Evolutionary conservation across 2,113 vertebrate genomes (phyloP), one percentile per base, ranked within the genome.

Genomic region (Nematolebias whitei): DNA sequence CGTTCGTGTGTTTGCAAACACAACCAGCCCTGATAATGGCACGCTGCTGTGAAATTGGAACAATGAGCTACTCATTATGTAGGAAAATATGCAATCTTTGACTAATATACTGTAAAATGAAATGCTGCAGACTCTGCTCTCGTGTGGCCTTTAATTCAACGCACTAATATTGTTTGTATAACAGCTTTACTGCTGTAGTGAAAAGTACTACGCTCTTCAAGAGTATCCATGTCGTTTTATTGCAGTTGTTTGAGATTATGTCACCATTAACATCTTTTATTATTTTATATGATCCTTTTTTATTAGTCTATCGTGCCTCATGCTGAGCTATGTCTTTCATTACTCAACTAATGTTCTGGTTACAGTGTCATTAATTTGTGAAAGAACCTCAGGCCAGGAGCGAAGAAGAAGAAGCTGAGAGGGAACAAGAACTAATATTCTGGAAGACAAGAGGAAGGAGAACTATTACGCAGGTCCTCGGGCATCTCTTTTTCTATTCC

Each of bases 321-420:
- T 47, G 20, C 69, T 24, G 51, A 65, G 73, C 68, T 59, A 38
- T 20, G 23, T 84, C 73, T 86, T 86, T 87, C 80, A 89, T 87
- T 87, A 87, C 76, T 59, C 26, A 19, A 65, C 75, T 86, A 87
- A 89, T 87, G 80, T 85, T 86, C 83, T 83, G 68, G 78, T 74
- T 84, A 80, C 84, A 82, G 45, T 82, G 80, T 82, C 87, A 86
- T 88, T 90, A 78, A 88, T 88, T 89, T 85, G 66, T 45, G 55
- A 78, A 86, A 66, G 59, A 74, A 77, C 82, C 84, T 23, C 2
- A 85, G 80, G 82, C 84, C 68, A 68, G 73, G 76, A 76, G 75
- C 60, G 49, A 79, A 82, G 77, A 63, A 82, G 77, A 63, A 52
- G 49, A 50, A 65, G 67, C 71, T 18, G 50, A 57, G 53, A 77